A percentile compares a stretch with the other conserved stretches of the same genome.
Conservation (phyloP, 2,113 vertebrate genomes). For the Propithecus coquereli region DNA sequence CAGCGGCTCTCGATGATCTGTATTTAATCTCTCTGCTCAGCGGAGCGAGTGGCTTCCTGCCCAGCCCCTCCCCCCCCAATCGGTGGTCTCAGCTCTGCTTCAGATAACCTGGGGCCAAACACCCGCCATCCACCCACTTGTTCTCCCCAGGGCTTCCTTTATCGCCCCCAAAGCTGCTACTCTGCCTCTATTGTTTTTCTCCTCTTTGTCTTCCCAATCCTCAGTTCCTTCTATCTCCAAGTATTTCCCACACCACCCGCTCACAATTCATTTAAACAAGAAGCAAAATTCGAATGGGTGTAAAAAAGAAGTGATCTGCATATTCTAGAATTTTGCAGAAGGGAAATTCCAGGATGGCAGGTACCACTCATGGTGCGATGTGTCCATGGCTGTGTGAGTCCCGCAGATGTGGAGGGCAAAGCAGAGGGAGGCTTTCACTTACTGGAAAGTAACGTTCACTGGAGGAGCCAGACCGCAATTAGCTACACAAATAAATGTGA, state of each 20-base stretch:
- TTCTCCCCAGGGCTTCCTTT: not conserved
- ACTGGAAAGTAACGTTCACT: not conserved
- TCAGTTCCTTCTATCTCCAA: not conserved
- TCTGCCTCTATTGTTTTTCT: not conserved
- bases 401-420: not conserved
- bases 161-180: not conserved
- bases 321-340: not conserved
- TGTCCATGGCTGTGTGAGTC: not conserved
- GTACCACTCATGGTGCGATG: fast-evolving
- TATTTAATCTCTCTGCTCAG: not conserved
- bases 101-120: not conserved
- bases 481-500: not conserved
- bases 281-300: not conserved
- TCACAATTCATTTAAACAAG: not conserved
- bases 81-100: not conserved
- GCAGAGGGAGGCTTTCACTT: not conserved
- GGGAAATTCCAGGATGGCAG: not conserved
- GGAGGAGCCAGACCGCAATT: not conserved
- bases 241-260: not conserved
- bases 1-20: not conserved
- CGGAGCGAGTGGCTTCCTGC: not conserved
- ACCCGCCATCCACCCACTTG: not conserved
- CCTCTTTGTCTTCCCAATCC: not conserved
- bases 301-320: not conserved
- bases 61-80: not conserved